Evolutionary conservation across 2,113 vertebrate species (phyloP), one percentile per base, ranked within the genome.

Genomic region (Leucopsar rothschildi): DNA sequence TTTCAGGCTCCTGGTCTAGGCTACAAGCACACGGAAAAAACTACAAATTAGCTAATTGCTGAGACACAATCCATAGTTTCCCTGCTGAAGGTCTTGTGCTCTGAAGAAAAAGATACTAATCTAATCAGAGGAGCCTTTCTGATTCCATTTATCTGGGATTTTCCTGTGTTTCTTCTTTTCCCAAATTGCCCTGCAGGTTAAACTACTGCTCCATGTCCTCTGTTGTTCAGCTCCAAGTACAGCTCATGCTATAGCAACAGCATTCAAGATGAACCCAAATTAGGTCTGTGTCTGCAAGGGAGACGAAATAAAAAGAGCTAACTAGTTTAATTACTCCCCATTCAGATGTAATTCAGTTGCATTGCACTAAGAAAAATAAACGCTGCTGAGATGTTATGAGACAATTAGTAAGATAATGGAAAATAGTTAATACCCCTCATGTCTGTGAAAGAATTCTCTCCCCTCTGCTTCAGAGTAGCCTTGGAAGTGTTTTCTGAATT

Each of bases 331-430:
- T 92, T 96, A 86, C 55, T 95, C 70, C 91, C 87, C 70, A 85
- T 90, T 92, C 78, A 80, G 66, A 94, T 63, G 91, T 92, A 96
- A 95, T 97, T 95, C 87, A 80, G 70, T 90, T 87, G 82, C 64
- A 70, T 44, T 82, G 63, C 90, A 80, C 75, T 90, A 82, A 86
- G 84, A 88, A 94, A 95, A 94, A 92, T 82, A 95, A 96, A 93
- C 25, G 42, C 86, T 95, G 66, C 53, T 93, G 70, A 61, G 83
- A 84, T 93, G 86, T 95, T 95, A 92, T 31, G 63, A 91, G 87
- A 85, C 91, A 88, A 95, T 95, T 94, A 95, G 93, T 70, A 90
- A 82, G 87, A 86, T 95, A 97, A 95, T 87, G 70, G 93, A 69
- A 93, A 95, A 94, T 80, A 65, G 70, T 95, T 93, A 95, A 96